A percentile compares a stretch with the other conserved stretches of the same genome.
Conservation (phyloP, 2,113 vertebrate genomes). For the Grus americana region DNA sequence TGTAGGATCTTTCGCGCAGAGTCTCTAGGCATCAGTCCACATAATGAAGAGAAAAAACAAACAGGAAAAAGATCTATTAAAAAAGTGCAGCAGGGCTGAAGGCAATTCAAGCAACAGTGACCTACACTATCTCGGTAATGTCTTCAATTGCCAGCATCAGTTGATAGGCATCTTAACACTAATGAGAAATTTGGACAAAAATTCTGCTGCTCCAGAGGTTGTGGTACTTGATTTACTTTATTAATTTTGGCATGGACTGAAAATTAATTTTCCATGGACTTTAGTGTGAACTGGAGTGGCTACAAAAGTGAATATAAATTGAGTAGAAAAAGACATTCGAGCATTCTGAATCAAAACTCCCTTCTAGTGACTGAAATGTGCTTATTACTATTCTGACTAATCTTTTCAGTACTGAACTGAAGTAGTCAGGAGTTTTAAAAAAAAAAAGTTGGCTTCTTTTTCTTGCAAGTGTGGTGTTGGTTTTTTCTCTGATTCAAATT, state of each 20-base stretch:
- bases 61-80: not conserved
- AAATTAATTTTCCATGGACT: constrained; percentile 26
- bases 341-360: not conserved
- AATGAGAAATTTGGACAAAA: not conserved
- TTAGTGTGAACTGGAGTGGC: not conserved
- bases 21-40: not conserved
- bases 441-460: not conserved
- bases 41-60: not conserved
- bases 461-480: not conserved
- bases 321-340: not conserved
- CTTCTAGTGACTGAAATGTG: not conserved
- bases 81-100: not conserved
- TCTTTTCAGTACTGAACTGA: not conserved
- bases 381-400: not conserved
- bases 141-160: not conserved
- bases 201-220: not conserved
- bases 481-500: not conserved
- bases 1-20: not conserved
- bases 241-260: not conserved
- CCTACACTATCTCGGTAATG: not conserved
- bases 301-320: not conserved
- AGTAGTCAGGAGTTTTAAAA: not conserved
- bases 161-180: constrained; percentile 2
- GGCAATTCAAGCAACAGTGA: not conserved
- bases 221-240: not conserved